These are phyloP conservation scores for Andricus grossulariae DNA, from an alignment of 1,140 invertebrate species.

Conservation along the genomic window DNA sequence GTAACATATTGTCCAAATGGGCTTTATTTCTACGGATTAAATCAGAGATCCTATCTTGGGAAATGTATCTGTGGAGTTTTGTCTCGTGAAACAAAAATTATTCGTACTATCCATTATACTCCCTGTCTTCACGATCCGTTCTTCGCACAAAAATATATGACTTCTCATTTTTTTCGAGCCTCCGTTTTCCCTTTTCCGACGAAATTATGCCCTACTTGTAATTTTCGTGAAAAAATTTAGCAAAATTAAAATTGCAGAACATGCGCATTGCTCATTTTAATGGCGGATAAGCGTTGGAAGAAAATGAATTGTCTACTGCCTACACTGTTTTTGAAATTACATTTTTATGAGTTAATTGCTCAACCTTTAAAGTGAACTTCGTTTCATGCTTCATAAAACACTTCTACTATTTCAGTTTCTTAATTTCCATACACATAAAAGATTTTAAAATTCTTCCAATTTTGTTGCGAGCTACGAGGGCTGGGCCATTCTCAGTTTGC, in stretches of 20 bases:
- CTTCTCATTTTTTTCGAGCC: background rate
- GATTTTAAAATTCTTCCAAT: background rate
- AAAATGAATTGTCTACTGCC: background rate
- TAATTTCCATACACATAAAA: constrained; percentile 7
- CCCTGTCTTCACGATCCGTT: too few relatives aligned
- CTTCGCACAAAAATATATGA: too few relatives aligned
- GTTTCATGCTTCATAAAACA: constrained; percentile 15
- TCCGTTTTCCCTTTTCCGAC: background rate
- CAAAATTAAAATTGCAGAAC: constrained; percentile 5
- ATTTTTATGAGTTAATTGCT: constrained; percentile 17
- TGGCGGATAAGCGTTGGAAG: background rate
- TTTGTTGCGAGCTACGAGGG: background rate
- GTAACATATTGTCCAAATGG: too few relatives aligned
- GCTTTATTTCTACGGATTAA: too few relatives aligned
- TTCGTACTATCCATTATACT: background rate
- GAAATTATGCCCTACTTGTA: background rate
- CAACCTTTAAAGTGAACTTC: constrained; percentile 5
- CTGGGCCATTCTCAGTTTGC: background rate
- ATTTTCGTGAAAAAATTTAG: background rate
- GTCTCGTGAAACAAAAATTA: background rate
- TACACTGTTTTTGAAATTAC: background rate
- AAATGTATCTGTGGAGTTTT: background rate
- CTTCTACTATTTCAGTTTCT: background rate
- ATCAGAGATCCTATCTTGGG: too few relatives aligned
- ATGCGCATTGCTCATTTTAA: background rate